Base-by-base conservation (phyloP, 2,113 vertebrate genomes). In the Strix aluco region DNA sequence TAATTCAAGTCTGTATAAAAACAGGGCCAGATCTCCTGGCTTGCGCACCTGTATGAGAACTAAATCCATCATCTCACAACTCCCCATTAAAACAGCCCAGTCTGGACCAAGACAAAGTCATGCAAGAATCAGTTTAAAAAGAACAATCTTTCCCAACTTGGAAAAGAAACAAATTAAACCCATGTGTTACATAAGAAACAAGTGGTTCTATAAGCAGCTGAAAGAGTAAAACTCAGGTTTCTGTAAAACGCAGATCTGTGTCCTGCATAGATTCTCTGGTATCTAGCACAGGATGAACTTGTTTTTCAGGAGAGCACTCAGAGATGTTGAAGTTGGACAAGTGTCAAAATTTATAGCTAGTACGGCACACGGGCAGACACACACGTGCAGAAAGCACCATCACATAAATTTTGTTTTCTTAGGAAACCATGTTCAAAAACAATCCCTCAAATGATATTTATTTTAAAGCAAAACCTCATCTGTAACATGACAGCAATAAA, bases 131-230 rank as follows among this genome's bases (percentile, higher is more conserved):
- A 71, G 22, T 80, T 92, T 75, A 30, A 93, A 92, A 92, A 65
- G 26, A 75, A 51, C 44, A 67, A 40, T 29, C 36, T 34, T 90
- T 66, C 72, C 38, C 55, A 83, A 6, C 51, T 74, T 95, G 81
- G 73, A 85, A 94, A 89, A 84, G 29, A 80, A 81, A 55, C 70
- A 87, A 92, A 96, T 88, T 46, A 84, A 92, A 86, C 27, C 55
- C 55, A 19, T 78, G 86, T 51, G n/a, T 66, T 67, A 88, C 14
- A 47, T 34, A 83, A 67, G 69, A 79, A 95, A 62, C 58, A 95
- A 94, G 51, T 13, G 18, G 57, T 79, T 92, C 47, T n/a, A 42
- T 40, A 82, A 81, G 70, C 47, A 93, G 40, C 20, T 82, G 54
- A 83, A 79, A 6, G 9, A 81, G 27, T 61, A 81, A 49, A 83